Conservation (phyloP, 2,888 invertebrate genomes). For the Desoria tigrina region DNA sequence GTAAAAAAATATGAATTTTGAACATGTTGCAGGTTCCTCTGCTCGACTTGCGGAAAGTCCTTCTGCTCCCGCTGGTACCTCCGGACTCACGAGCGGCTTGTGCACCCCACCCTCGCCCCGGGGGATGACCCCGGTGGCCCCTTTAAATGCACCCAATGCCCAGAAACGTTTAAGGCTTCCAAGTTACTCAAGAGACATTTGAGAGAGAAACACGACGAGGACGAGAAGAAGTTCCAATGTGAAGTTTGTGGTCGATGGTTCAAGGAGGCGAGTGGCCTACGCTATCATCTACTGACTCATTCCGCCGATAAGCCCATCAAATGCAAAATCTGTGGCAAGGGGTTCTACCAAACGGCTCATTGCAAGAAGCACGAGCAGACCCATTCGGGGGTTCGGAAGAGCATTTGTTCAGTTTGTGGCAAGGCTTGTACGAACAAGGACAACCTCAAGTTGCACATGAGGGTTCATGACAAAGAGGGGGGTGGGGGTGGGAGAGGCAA, state of each 20-base stretch:
- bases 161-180: neutral
- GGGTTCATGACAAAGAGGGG: too few relatives aligned
- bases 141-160: neutral
- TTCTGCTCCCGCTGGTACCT: neutral
- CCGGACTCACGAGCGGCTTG: neutral
- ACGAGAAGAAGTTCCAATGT: neutral
- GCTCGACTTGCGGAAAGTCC: neutral
- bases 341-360: neutral
- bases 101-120: too few relatives aligned
- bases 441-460: neutral
- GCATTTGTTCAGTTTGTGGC: constrained; percentile 1
- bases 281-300: neutral
- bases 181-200: neutral
- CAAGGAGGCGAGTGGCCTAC: neutral
- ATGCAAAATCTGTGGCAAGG: neutral
- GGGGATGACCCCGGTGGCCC: too few relatives aligned
- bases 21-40: neutral
- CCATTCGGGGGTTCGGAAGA: neutral
- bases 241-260: neutral
- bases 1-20: too few relatives aligned
- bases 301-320: neutral
- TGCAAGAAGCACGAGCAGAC: neutral
- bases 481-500: too few relatives aligned
- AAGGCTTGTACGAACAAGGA: neutral
- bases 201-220: neutral